Evolutionary conservation across 2,797 vertebrate species (phyloP), one percentile per base, ranked within the genome.

Genomic region (Sciaenops ocellatus): DNA sequence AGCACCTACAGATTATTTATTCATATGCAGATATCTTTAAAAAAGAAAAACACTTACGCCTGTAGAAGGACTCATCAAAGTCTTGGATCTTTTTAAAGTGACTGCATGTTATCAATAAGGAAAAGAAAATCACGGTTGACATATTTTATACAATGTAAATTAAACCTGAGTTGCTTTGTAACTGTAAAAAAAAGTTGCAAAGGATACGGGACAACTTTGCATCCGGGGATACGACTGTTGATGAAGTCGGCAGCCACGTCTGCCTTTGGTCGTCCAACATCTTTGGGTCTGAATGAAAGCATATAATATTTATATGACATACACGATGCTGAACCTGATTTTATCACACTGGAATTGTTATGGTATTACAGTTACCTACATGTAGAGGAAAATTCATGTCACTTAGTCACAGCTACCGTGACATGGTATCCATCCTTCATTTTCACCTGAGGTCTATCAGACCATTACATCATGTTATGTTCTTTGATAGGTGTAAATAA

Each of bases 81-180:
- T 99, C 97, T 87, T 99, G 98, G 85, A 99, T 99, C 94, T 98
- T 99, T 90, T 98, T 98, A 93, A 96, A 99, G 92, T 99, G 96
- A 65, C 98, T 99, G 88, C 1, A 47, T 82, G 87, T 72, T 55
- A 30, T 85, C 73, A 78, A 90, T 94, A 80, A 94, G 87, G 87
- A 80, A 89, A 12, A 30, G 10, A 47, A 84, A 72, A 62, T 30
- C 4, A 4, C 0, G 0, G 7, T 48, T 1, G 13, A 18, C 15
- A 48, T 20, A 17, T 34, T 28, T 26, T 3, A 61, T 3, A 48
- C 15, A 50, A 6, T 26, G 6, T 15, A 15, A 75, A 62, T 10
- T 34, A 5, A 62, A 50, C 6, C 0, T 13, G 4, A 52, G 5
- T 1, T 22, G 4, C 17, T 61, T 50, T 44, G 46, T 0, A 62